Base-by-base conservation (phyloP, 2,113 vertebrate genomes). In the Pica pica region DNA sequence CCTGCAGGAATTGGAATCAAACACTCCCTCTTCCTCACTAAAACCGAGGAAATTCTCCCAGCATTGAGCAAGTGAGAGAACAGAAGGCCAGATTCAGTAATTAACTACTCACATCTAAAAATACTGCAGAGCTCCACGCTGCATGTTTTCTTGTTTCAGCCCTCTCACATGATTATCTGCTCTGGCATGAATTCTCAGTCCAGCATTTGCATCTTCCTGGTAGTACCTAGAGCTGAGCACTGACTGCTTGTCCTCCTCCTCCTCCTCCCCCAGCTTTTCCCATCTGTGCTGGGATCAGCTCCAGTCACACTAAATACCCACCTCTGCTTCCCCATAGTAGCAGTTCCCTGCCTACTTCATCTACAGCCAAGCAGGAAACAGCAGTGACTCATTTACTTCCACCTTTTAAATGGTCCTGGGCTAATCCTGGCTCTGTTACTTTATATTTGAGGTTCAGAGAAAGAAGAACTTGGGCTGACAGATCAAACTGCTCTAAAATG, bases 281-380 rank as follows among this genome's bases (percentile, higher is more conserved):
- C 82, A 77, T 82, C 61, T 82, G 82, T 89, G 56, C 67, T 91
- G 93, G 85, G 78, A 96, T 50, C 84, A 91, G 89, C 91, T 95
- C 89, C 90, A 95, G 84, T 18, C 81, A 75, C 80, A 37, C 59
- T n/a, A 57, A 83, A 78, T 64, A 90, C 35, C 89, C 73, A 30
- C 52, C 85, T 61, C 87, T 57, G 9, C 79, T 63, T 73, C 87
- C 77, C 11, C 56, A 77, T 24, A 83, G 89, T 79, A 91, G 78
- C 81, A 76, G 80, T 2, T 85, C 89, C 61, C 64, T n/a, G 69
- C 41, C 80, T 61, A 83, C 19, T 90, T 93, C 90, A 91, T 70
- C 93, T 30, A 2, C 59, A 85, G 91, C 50, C 77, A 79, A 82
- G 81, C 57, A 83, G 90, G 80, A 90, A 95, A 41, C 39, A 68